A percentile compares a stretch with the other conserved stretches of the same genome.
phyloP scores from a whole-genome alignment of 2,113 vertebrate genomes.

The sheep (Ovis aries) region ARS-UI_Ramb_v3.0 NC_056061.1:71218001-71218500 shows the following conservation, averaged over 20 bases:
- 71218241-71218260: background rate
- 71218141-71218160: background rate
- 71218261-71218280: background rate
- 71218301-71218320: background rate
- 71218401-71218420: background rate
- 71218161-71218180: background rate
- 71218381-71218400: background rate
- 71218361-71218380: conserved; percentile 76
- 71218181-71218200: background rate
- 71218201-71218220: background rate
- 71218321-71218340: conserved; percentile 71
- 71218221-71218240: background rate
- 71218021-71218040: background rate
- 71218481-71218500: background rate
- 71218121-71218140: background rate
- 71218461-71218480: background rate
- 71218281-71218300: background rate
- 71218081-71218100: background rate
- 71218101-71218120: background rate
- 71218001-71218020: background rate
- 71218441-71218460: accelerated
- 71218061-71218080: background rate
- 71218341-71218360: conserved; percentile 78
- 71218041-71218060: background rate
- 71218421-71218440: background rate